A percentile compares a stretch with the other conserved stretches of the same genome.
Conservation (phyloP, 1,140 invertebrate genomes). For the Cyclargus thomasi region DNA sequence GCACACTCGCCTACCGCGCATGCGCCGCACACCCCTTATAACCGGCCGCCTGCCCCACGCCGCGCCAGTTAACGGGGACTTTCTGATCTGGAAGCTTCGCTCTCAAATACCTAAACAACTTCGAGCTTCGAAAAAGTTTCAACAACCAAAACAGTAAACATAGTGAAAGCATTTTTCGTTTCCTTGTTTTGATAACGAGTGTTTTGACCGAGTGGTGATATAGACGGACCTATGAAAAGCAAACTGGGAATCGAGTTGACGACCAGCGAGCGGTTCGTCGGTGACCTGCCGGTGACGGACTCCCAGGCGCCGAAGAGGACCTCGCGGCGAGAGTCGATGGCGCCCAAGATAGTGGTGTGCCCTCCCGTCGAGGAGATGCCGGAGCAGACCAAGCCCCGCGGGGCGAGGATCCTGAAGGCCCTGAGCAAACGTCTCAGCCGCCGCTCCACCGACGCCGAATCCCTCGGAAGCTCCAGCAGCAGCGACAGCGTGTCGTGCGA, state of each 20-base stretch:
- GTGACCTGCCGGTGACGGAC: constrained; percentile 44
- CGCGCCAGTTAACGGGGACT: background rate
- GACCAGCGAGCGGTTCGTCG: constrained; percentile 48
- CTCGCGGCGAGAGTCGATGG: constrained; percentile 46
- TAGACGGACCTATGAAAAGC: constrained; percentile 59
- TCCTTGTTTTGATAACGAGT: constrained; percentile 19
- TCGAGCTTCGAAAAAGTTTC: constrained; percentile 20
- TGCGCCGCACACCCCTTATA: constrained; percentile 11
- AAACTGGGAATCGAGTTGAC: constrained; percentile 51
- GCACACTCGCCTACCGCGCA: constrained; percentile 5
- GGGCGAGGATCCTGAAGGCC: constrained; percentile 77
- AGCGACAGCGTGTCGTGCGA: constrained; percentile 72
- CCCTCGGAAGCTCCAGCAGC: constrained; percentile 75
- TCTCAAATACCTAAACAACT: background rate
- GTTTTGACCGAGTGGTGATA: constrained; percentile 36
- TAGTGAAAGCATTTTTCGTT: constrained; percentile 18
- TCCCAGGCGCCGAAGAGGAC: constrained; percentile 39
- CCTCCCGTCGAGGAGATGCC: constrained; percentile 65
- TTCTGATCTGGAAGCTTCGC: background rate
- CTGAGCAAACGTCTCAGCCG: constrained; percentile 77
- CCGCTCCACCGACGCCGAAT: constrained; percentile 74
- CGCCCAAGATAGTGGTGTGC: constrained; percentile 69
- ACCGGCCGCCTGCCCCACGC: background rate
- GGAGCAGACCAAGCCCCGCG: constrained; percentile 66
- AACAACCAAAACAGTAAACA: constrained; percentile 15